Evolutionary conservation across 2,113 vertebrate species (phyloP), one percentile per base, ranked within the genome.

Genomic region (Accipiter cooperii): DNA sequence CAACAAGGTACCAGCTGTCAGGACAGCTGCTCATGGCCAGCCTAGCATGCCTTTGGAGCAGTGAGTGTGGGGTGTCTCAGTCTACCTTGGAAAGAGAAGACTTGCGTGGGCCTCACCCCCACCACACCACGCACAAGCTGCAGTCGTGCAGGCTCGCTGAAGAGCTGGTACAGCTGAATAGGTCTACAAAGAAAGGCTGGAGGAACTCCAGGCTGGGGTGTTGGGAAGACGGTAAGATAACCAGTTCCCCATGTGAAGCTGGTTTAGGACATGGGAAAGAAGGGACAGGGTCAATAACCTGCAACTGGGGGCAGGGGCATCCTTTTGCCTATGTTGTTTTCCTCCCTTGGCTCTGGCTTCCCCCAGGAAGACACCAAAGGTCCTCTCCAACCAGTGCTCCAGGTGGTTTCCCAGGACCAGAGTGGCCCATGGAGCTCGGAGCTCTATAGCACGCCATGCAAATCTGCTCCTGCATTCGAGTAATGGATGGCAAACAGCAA

Each of bases 251-350:
- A 25, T 13, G 25, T 17, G 6, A 89, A 89, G 13, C 5, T 60
- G 6, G 14, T 64, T n/a, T 21, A 89, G 17, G 51, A 42, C 46
- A 20, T 6, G 4, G 19, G 8, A 93, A 54, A 57, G 44, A 93
- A 83, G 10, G 10, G 17, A 40, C 8, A n/a, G 15, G 18, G 5
- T 17, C 36, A 46, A 58, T 57, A 65, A 80, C 3, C 4, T 63
- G 15, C 7, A 34, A 36, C 0, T 4, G 2, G 3, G 6, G 6
- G 4, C 19, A 84, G 10, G 15, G 1, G 6, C 6, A 4, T 18
- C 13, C 19, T 21, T 47, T 55, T 83, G 31, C 12, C 20, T 8
- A 29, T 16, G 7, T 0, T 20, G 5, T 33, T 81, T 86, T 77
- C 34, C 10, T 75, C 20, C 21, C 5, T 26, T 2, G 14, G 10